Percentiles rank a stretch among this genome's conserved stretches.
Evolutionary conservation across 2,888 invertebrate species (phyloP).

Genomic region (Lamellibrachia columna): DNA sequence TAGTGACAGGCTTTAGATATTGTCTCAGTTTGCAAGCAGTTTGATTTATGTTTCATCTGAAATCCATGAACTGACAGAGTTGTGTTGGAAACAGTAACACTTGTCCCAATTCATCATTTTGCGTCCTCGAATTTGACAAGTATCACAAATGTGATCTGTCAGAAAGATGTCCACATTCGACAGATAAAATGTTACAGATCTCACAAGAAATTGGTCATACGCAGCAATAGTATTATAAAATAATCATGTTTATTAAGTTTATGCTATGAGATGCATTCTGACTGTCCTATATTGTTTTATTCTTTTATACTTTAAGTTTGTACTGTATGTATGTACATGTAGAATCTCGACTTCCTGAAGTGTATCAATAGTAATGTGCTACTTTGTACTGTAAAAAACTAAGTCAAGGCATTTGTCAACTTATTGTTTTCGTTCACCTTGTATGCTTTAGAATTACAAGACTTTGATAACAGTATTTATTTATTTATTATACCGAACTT

Average conservation of each 20-base stretch:
- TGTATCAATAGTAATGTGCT: not conserved
- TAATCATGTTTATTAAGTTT: not conserved
- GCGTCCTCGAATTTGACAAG: not conserved
- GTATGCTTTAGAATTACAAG: not conserved
- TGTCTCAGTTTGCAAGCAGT: not conserved
- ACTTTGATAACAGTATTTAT: not conserved
- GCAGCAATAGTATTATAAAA: not conserved
- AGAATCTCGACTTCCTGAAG: not conserved
- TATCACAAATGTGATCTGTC: not conserved
- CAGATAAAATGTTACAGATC: not conserved
- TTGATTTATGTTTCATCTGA: not conserved
- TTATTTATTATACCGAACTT: too few species aligned
- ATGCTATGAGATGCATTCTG: not conserved
- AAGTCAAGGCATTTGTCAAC: not conserved
- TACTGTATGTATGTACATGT: not conserved
- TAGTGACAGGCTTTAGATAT: not conserved
- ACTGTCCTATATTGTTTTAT: not conserved
- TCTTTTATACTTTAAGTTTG: not conserved
- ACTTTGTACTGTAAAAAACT: not conserved
- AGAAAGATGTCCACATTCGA: not conserved
- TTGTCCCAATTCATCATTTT: too few species aligned
- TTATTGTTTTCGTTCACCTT: not conserved
- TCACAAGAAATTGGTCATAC: not conserved
- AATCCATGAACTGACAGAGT: too few species aligned
- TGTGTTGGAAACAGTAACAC: too few species aligned